Evolutionary conservation across 2,797 vertebrate genomes (phyloP).

Genomic region (Merluccius polli): DNA sequence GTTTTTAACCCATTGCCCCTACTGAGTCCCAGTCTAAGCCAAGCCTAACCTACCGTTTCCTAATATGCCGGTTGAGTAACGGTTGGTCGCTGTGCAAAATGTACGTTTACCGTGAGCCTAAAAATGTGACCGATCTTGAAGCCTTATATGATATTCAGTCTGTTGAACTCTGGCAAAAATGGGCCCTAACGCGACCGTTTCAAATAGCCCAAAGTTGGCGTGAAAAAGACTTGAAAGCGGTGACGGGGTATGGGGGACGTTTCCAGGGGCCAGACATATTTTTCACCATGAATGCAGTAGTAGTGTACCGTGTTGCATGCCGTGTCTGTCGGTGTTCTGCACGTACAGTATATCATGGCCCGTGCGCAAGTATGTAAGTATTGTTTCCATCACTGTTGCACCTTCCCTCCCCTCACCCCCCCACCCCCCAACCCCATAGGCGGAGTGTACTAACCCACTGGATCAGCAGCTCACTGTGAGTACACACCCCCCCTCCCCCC

Average conservation of each 20-base stretch:
- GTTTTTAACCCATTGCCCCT: background rate
- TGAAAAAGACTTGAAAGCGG: background rate
- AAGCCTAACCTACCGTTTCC: background rate
- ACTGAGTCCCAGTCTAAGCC: background rate
- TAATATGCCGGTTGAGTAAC: background rate
- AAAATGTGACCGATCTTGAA: too few species aligned
- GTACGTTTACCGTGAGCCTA: too few species aligned
- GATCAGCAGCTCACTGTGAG: conserved; percentile 94
- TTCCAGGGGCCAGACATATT: background rate
- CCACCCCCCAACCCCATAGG: conserved; percentile 63
- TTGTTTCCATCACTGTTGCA: conserved; percentile 61
- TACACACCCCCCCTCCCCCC: conserved; percentile 64
- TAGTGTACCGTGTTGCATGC: conserved; percentile 47
- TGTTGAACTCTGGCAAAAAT: background rate
- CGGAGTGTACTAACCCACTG: conserved; percentile 88
- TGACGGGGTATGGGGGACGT: background rate
- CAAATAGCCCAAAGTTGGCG: background rate
- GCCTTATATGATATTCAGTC: background rate
- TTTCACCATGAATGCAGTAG: conserved; percentile 39
- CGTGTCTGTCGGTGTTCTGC: conserved; percentile 25
- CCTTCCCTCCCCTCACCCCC: conserved; percentile 42
- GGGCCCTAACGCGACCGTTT: background rate
- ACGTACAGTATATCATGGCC: conserved; percentile 50
- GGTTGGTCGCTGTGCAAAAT: too few species aligned
- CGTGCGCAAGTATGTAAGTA: conserved; percentile 54